These are phyloP conservation scores for Nixonia krombeini DNA, from an alignment of 1,140 invertebrate species.

Conservation along the genomic window DNA sequence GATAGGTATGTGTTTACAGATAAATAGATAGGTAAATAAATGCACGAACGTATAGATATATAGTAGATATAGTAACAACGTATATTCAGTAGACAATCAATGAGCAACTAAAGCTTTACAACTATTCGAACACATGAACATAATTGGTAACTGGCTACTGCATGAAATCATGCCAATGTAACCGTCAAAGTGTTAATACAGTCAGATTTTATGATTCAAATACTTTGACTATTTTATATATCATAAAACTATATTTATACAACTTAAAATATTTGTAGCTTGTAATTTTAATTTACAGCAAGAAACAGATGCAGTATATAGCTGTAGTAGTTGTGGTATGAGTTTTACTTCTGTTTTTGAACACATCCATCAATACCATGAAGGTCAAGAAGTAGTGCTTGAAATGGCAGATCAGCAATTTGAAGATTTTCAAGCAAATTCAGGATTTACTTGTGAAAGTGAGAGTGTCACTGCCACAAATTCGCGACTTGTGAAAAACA, in stretches of 20 bases:
- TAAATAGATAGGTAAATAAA: too few relatives aligned
- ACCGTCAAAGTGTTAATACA: too few relatives aligned
- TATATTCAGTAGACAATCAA: too few relatives aligned
- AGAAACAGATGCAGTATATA: slow-evolving; percentile 70
- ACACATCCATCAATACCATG: slow-evolving; percentile 77
- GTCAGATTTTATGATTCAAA: not conserved
- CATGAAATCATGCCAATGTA: too few relatives aligned
- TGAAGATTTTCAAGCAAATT: slow-evolving; percentile 43
- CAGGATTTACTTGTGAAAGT: slow-evolving; percentile 19
- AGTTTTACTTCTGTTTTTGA: slow-evolving; percentile 77
- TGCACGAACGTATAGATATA: too few relatives aligned
- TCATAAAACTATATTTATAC: not conserved
- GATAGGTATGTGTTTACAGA: too few relatives aligned
- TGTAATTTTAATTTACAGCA: slow-evolving; percentile 23
- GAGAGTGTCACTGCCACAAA: slow-evolving; percentile 32
- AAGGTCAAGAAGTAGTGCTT: slow-evolving; percentile 77
- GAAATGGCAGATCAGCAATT: slow-evolving; percentile 68
- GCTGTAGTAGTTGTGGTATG: slow-evolving; percentile 76
- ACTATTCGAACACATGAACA: too few relatives aligned
- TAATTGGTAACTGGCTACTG: too few relatives aligned
- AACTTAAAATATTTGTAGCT: not conserved
- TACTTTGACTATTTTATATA: not conserved
- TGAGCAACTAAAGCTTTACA: too few relatives aligned
- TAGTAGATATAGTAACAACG: too few relatives aligned
- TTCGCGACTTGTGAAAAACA: slow-evolving; percentile 66